Percentiles rank a stretch among this genome's conserved stretches.
Conservation (phyloP, 37 sponge, comb jelly and placozoan genomes). For the Spongilla lacustris region DNA sequence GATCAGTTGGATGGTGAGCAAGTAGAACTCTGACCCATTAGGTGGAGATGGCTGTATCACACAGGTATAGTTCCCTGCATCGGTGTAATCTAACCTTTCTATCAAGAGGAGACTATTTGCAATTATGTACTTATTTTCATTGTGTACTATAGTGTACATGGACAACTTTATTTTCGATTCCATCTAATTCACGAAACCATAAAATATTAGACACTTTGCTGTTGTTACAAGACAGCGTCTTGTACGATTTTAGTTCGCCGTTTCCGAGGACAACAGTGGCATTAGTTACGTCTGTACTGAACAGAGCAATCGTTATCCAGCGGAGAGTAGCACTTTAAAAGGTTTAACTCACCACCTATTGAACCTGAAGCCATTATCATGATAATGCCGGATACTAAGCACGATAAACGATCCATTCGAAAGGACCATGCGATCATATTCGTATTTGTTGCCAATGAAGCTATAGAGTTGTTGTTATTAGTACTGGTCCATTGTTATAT, state of each 20-base stretch:
- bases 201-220: too few relatives aligned
- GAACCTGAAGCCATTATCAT: background rate
- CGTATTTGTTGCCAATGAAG: too few relatives aligned
- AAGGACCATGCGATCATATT: too few relatives aligned
- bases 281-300: background rate
- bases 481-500: too few relatives aligned
- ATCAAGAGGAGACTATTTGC: background rate
- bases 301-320: background rate
- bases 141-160: background rate
- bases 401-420: too few relatives aligned
- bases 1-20: background rate
- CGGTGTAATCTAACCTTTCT: conserved; percentile 3
- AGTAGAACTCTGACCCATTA: background rate
- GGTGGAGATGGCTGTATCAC: background rate
- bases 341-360: background rate
- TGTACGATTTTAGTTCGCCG: background rate
- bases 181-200: too few relatives aligned
- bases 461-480: too few relatives aligned
- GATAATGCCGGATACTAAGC: background rate
- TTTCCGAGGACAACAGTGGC: background rate
- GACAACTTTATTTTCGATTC: too few relatives aligned
- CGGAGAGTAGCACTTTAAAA: background rate
- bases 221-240: background rate
- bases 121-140: background rate
- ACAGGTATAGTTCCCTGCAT: conserved; percentile 22